These are phyloP conservation scores for Calidris pugnax DNA, from an alignment of 2,113 vertebrate genomes.

Conservation along the genomic window DNA sequence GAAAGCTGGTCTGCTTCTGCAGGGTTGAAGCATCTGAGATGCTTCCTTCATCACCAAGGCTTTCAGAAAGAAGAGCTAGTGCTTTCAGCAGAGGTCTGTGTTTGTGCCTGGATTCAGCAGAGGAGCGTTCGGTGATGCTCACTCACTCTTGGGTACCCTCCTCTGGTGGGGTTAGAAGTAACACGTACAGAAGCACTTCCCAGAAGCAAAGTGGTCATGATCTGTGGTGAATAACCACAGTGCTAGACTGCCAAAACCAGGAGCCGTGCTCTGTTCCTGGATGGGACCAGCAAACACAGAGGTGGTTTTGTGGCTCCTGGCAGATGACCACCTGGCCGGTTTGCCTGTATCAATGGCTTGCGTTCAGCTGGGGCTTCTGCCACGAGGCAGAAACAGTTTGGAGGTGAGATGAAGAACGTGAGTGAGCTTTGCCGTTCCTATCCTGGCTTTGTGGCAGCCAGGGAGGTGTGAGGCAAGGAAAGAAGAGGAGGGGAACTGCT, in stretches of 20 bases:
- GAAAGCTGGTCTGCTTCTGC: not conserved
- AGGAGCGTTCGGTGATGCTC: rapidly evolving
- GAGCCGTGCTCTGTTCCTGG: not conserved
- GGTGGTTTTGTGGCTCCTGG: not conserved
- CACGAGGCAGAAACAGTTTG: not conserved
- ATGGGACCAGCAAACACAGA: not conserved
- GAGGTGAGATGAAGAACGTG: not conserved
- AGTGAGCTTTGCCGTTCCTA: not conserved
- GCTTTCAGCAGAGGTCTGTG: not conserved
- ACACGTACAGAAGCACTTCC: not conserved
- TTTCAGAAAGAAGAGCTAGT: not conserved
- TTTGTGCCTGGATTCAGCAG: not conserved
- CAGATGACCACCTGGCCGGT: rapidly evolving
- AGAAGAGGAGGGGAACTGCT: not conserved
- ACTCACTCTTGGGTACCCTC: not conserved
- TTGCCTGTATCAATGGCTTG: rapidly evolving
- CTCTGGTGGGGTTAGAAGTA: not conserved
- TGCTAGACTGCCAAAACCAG: not conserved
- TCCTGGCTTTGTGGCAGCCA: not conserved
- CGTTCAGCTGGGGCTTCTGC: not conserved
- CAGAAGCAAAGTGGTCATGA: not conserved
- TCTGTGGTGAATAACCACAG: not conserved
- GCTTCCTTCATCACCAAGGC: not conserved
- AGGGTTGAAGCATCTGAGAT: not conserved
- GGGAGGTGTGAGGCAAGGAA: not conserved